These are phyloP conservation scores for Acanthaster planci DNA, from an alignment of 35 echinoderm and acorn worm species.

Conservation along the genomic window DNA sequence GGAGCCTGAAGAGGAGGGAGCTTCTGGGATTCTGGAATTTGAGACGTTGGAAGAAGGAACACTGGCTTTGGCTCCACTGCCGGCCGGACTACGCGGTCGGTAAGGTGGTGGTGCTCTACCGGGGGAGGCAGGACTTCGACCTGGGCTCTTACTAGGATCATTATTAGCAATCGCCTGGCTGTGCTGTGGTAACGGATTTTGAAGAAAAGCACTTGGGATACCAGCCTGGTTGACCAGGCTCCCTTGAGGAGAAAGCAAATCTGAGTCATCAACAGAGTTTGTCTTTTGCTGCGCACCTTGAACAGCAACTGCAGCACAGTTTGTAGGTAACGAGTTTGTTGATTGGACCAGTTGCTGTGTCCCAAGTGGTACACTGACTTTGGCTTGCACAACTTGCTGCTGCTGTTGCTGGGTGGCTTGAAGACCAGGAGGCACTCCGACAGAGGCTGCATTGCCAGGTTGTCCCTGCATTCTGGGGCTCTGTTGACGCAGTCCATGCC, in stretches of 20 bases:
- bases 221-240: conserved; percentile 23
- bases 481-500: conserved; percentile 4
- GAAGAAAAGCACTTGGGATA: conserved; percentile 18
- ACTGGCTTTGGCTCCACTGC: conserved; percentile 30
- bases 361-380: neutral
- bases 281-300: neutral
- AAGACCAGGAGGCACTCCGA: neutral
- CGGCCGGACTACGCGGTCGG: neutral
- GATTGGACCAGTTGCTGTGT: neutral
- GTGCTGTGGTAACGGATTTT: conserved; percentile 17
- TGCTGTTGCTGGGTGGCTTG: conserved; percentile 40
- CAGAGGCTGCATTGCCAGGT: neutral
- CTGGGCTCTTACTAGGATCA: conserved; percentile 31
- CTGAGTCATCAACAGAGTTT: conserved; percentile 22
- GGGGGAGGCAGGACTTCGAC: conserved; percentile 28
- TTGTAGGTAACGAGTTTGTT: neutral
- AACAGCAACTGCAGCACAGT: neutral
- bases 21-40: conserved; percentile 20
- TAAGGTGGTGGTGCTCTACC: conserved; percentile 18
- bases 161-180: conserved; percentile 36
- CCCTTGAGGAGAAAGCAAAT: conserved; percentile 18
- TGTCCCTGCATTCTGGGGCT: neutral
- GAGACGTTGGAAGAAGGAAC: neutral
- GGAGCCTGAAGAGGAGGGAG: conserved; percentile 38
- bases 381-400: conserved; percentile 20